Evolutionary conservation across 2,113 vertebrate species (phyloP).

Genomic region (Pelvicachromis taeniatus): DNA sequence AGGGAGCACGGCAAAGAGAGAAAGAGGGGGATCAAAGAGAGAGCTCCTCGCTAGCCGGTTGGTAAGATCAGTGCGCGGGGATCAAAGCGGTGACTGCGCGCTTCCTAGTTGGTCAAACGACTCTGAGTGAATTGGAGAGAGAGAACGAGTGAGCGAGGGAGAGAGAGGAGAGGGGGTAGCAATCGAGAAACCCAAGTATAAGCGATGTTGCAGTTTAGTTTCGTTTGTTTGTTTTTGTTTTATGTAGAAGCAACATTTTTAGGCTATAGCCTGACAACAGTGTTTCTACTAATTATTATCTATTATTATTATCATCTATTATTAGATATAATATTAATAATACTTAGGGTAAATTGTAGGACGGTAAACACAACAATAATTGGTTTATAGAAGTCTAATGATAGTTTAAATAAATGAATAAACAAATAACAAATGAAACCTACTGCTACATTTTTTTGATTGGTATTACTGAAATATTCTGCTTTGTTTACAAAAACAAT

Average conservation of each 20-base stretch:
- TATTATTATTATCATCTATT: not conserved
- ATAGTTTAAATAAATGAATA: not conserved
- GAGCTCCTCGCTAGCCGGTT: not conserved
- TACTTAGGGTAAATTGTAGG: not conserved
- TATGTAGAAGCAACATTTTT: not conserved
- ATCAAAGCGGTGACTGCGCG: slow-evolving; percentile 19
- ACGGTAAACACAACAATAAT: not conserved
- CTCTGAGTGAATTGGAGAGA: not conserved
- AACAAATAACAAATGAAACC: not conserved
- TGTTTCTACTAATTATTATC: not conserved
- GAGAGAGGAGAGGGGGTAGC: not conserved
- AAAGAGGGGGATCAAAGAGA: not conserved
- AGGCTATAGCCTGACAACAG: not conserved
- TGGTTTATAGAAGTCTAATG: not conserved
- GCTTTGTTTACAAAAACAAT: not conserved
- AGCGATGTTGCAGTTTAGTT: not conserved
- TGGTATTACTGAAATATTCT: not conserved
- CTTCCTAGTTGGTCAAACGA: slow-evolving; percentile 42
- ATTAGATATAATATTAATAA: not conserved
- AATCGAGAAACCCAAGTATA: not conserved
- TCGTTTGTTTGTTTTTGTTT: not conserved
- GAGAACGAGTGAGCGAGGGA: not conserved
- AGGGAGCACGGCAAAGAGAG: not conserved
- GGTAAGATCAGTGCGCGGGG: slow-evolving; percentile 1
- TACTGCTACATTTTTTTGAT: not conserved